Evolutionary conservation across 2,113 vertebrate genomes (phyloP), one percentile per base, ranked within the genome.

Genomic region (Cryptomyrus ogoouensis): DNA sequence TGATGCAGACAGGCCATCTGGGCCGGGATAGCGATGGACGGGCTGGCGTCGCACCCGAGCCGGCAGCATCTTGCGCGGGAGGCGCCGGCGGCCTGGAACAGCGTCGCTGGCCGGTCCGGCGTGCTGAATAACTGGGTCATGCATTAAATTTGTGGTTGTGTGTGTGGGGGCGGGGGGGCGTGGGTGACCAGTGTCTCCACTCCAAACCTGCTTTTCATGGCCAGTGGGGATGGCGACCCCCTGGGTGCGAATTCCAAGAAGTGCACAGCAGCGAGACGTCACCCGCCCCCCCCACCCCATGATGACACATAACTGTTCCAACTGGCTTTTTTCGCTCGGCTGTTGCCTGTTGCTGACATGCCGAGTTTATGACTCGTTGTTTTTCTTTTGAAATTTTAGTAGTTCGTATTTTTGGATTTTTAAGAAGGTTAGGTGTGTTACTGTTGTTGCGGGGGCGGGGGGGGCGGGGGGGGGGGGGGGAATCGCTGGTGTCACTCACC

Each of bases 41-140:
- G 62, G n/a, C 10, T 27, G 62, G 62, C 27, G 10, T 31, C 10
- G 3, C 62, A 3, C 9, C 10, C 9, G 1, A 70, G 62, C 62
- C 27, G 58, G n/a, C 58, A 66, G 58, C 58, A 27, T 27, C 58
- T 27, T 9, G 19, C 9, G 21, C 21, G 44, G 42, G 83, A 84
- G 83, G 39, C 21, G 83, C 44, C 42, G 70, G 70, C 24, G 8
- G 83, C 83, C 83, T 3, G 24, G 35, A 77, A 77, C 70, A 47
- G 42, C 13, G 44, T 70, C 21, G 5, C 62, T 5, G 24, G 10
- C 88, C 35, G 21, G 15, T 44, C 87, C 9, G 5, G 8, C 49
- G 35, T 35, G 6, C 77, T 83, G 74, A 24, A 52, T 44, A 89
- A 89, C 89, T 80, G 47, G 89, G 74, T 77, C 74, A 70, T 27